These are phyloP conservation scores for Micrasema minimum DNA, from an alignment of 1,140 invertebrate genomes.

Conservation along the genomic window DNA sequence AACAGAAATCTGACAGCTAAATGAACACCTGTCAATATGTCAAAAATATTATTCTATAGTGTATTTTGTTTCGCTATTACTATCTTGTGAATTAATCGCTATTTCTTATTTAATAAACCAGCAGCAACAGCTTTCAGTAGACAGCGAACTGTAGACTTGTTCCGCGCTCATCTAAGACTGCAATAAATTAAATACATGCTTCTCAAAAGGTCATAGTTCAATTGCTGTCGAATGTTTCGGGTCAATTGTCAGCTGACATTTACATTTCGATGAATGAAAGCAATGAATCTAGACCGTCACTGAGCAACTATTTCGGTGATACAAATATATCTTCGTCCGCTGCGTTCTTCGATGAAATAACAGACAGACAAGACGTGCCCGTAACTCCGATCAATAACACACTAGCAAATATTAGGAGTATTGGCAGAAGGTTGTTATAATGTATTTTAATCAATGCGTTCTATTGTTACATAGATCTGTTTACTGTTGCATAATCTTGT, in stretches of 20 bases:
- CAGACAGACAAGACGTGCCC: slow-evolving; percentile 42
- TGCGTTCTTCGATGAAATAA: slow-evolving; percentile 65
- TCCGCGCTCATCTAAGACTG: too few species aligned
- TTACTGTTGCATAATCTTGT: neutral
- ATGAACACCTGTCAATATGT: slow-evolving; percentile 5
- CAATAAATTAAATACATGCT: too few species aligned
- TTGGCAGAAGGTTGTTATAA: slow-evolving; percentile 58
- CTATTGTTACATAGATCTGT: neutral
- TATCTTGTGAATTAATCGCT: too few species aligned
- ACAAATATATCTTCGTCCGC: slow-evolving; percentile 60
- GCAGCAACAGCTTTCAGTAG: too few species aligned
- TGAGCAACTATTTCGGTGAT: slow-evolving; percentile 64
- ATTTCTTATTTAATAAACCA: too few species aligned
- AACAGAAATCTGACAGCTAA: neutral
- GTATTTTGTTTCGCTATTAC: too few species aligned
- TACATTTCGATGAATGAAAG: slow-evolving; percentile 40
- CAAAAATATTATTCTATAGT: slow-evolving; percentile 1
- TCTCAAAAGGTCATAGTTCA: slow-evolving; percentile 32
- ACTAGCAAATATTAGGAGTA: slow-evolving; percentile 58
- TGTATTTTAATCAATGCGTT: neutral
- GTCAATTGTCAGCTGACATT: slow-evolving; percentile 33
- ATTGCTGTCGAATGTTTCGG: slow-evolving; percentile 36
- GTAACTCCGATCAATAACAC: slow-evolving; percentile 56
- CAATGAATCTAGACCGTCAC: slow-evolving; percentile 59
- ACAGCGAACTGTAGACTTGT: too few species aligned